A percentile compares a stretch with the other conserved stretches of the same genome.
These are phyloP conservation scores for Plecotus auritus DNA, from an alignment of 2,113 vertebrate genomes.

Conservation along the genomic window DNA sequence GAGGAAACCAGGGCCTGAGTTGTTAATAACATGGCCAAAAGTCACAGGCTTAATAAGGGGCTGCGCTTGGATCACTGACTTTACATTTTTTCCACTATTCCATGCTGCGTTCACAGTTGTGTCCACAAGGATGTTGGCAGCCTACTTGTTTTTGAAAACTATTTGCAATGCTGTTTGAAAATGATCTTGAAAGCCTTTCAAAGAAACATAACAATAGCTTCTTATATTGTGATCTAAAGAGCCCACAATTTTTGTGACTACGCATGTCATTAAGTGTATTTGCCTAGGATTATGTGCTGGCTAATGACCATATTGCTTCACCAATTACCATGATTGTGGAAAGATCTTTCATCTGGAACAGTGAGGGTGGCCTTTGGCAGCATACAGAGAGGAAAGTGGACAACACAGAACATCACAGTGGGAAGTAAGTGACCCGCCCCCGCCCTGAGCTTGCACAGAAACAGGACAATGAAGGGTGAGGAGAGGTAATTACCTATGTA, in stretches of 20 bases:
- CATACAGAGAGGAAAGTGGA: not conserved
- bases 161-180: not conserved
- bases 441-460: not conserved
- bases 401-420: not conserved
- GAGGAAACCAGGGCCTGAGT: not conserved
- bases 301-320: not conserved
- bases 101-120: not conserved
- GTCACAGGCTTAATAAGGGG: not conserved
- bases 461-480: not conserved
- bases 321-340: not conserved
- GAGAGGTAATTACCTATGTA: conserved; percentile 19
- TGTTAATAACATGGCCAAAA: not conserved
- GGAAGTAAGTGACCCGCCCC: not conserved
- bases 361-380: not conserved
- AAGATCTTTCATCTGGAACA: conserved; percentile 9
- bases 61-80: not conserved
- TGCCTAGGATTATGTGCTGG: not conserved
- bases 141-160: not conserved
- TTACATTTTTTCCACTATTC: not conserved
- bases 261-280: not conserved
- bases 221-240: not conserved
- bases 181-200: not conserved
- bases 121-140: not conserved
- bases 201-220: not conserved
- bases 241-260: not conserved